Evolutionary conservation across 2,888 invertebrate species (phyloP).

Genomic region (Dendrolimus houi): DNA sequence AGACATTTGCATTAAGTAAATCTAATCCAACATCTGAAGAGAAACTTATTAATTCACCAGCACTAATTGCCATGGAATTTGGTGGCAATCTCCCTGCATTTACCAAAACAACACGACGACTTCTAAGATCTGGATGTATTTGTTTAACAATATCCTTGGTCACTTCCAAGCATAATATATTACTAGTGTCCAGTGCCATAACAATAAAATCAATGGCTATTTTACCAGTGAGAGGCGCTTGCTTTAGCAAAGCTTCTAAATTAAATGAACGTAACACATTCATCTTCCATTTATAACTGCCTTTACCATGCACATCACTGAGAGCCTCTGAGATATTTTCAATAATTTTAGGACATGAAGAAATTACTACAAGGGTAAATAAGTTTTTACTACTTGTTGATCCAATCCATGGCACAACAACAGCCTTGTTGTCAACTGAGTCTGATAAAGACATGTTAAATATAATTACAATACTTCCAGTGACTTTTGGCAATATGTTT

Average conservation of each 20-base stretch:
- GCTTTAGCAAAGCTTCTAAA: slow-evolving; percentile 45
- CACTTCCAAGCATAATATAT: slow-evolving; percentile 59
- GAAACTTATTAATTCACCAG: slow-evolving; percentile 46
- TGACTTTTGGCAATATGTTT: too few relatives aligned
- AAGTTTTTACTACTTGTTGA: slow-evolving; percentile 47
- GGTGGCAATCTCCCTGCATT: slow-evolving; percentile 55
- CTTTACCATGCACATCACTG: slow-evolving; percentile 43
- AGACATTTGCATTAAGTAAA: slow-evolving; percentile 52
- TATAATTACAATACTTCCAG: too few relatives aligned
- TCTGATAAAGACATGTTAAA: too few relatives aligned
- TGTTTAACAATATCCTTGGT: slow-evolving; percentile 44
- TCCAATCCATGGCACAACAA: slow-evolving; percentile 59
- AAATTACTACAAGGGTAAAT: slow-evolving; percentile 53
- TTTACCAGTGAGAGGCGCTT: slow-evolving; percentile 45
- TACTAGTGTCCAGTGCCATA: slow-evolving; percentile 53
- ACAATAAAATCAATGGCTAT: slow-evolving; percentile 59
- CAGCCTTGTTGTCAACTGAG: slow-evolving; percentile 32
- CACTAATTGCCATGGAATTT: slow-evolving; percentile 53
- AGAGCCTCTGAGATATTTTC: slow-evolving; percentile 52
- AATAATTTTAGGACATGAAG: slow-evolving; percentile 49
- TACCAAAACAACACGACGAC: slow-evolving; percentile 53
- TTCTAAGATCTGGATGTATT: slow-evolving; percentile 55
- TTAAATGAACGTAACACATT: slow-evolving; percentile 43
- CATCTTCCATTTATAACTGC: slow-evolving; percentile 52
- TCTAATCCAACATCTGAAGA: slow-evolving; percentile 49